Evolutionary conservation across 2,888 invertebrate species (phyloP).

Genomic region (Agrypnus murinus): DNA sequence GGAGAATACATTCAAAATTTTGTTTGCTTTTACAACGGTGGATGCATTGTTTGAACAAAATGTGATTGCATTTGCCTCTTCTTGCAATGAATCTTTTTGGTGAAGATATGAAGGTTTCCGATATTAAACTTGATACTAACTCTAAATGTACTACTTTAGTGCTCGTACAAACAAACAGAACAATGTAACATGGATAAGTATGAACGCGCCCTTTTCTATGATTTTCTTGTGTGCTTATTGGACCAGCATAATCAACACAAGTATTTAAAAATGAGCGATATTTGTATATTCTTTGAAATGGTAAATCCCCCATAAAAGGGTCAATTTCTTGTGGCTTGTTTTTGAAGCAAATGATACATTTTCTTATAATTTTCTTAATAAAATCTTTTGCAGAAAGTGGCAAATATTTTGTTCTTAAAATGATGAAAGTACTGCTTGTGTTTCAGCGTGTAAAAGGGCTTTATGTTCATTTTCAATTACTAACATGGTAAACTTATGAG

Average conservation of each 20-base stretch:
- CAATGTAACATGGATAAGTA: too few relatives aligned
- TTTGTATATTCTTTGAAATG: not conserved
- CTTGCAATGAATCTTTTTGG: too few relatives aligned
- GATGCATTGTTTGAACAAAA: conserved; percentile 35
- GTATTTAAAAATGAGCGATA: too few relatives aligned
- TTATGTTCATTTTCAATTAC: not conserved
- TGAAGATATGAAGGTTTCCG: too few relatives aligned
- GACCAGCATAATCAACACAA: not conserved
- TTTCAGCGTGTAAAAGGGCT: not conserved
- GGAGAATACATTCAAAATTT: conserved; percentile 25
- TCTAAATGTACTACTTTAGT: too few relatives aligned
- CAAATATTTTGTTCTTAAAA: not conserved
- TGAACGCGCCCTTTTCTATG: too few relatives aligned
- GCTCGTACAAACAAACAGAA: too few relatives aligned
- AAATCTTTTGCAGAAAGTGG: not conserved
- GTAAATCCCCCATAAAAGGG: not conserved
- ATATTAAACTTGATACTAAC: too few relatives aligned
- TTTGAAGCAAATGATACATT: not conserved
- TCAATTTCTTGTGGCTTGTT: not conserved
- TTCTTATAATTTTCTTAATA: not conserved
- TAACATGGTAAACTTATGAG: not conserved
- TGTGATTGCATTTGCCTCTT: conserved; percentile 18
- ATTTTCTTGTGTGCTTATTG: too few relatives aligned
- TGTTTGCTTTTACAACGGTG: conserved; percentile 24
- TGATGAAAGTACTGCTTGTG: not conserved